These are phyloP conservation scores for Drosophila melanosoma DNA, from an alignment of 2,888 invertebrate genomes.

Conservation along the genomic window DNA sequence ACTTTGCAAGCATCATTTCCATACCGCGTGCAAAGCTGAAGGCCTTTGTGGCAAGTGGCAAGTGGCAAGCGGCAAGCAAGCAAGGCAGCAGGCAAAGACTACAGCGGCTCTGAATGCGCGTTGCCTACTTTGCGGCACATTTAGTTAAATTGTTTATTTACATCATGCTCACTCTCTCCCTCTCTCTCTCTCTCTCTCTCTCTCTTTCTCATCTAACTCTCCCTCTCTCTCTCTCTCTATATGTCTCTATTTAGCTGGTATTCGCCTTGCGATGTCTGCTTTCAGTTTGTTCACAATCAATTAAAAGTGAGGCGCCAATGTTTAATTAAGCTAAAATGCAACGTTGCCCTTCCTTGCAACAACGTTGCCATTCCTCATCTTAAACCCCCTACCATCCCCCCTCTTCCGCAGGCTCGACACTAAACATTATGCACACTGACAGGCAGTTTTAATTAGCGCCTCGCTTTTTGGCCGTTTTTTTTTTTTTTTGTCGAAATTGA, in stretches of 20 bases:
- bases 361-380: constrained; percentile 12
- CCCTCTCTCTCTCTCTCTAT: neutral
- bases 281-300: constrained; percentile 79
- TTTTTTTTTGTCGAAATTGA: constrained; percentile 66
- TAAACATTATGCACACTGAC: constrained; percentile 15
- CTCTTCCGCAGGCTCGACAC: neutral
- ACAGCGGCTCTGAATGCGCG: constrained; percentile 27
- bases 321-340: constrained; percentile 80
- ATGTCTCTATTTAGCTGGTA: neutral
- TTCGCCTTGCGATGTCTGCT: constrained; percentile 24
- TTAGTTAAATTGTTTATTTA: constrained; percentile 80
- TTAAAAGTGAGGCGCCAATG: constrained; percentile 78
- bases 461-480: constrained; percentile 16
- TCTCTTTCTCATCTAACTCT: neutral
- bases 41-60: constrained; percentile 52
- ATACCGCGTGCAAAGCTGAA: constrained; percentile 65
- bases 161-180: constrained; percentile 21
- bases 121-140: constrained; percentile 80
- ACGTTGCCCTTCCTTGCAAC: constrained; percentile 32
- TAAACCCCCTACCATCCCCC: no score
- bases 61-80: constrained; percentile 7
- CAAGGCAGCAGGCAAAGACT: neutral
- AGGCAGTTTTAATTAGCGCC: constrained; percentile 65
- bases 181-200: neutral
- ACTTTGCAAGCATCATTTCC: constrained; percentile 79